Evolutionary conservation across 2,797 vertebrate genomes (phyloP).

Genomic region (Arremon aurantiirostris): DNA sequence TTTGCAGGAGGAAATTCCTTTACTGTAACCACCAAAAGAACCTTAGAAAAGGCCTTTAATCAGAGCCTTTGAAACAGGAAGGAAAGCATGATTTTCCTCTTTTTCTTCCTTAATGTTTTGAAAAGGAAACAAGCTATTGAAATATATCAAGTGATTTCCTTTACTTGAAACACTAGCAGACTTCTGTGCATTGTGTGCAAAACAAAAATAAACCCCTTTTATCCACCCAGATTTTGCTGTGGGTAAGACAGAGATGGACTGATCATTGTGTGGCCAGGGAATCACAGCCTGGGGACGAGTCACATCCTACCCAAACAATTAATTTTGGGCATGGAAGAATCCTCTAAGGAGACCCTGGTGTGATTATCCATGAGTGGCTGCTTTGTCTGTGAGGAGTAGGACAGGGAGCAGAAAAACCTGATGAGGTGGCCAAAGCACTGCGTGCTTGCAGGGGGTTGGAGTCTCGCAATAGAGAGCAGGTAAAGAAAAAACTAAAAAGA

Average conservation of each 20-base stretch:
- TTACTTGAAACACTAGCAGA: slow-evolving; percentile 45
- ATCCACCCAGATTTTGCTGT: slow-evolving; percentile 42
- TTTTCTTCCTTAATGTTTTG: slow-evolving; percentile 57
- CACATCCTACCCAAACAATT: slow-evolving; percentile 20
- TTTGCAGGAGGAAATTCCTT: slow-evolving; percentile 44
- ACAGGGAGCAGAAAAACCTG: neutral
- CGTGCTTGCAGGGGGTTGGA: neutral
- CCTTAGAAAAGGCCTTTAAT: slow-evolving; percentile 54
- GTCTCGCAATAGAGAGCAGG: neutral
- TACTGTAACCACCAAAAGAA: slow-evolving; percentile 1
- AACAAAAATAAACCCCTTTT: slow-evolving; percentile 48
- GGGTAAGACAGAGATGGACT: neutral
- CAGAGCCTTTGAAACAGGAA: slow-evolving; percentile 63
- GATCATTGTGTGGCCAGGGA: slow-evolving; percentile 16
- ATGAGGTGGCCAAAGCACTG: neutral
- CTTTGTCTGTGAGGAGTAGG: neutral
- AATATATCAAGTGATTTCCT: slow-evolving; percentile 60
- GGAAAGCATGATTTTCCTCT: slow-evolving; percentile 61
- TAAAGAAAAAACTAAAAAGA: neutral
- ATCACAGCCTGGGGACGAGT: neutral
- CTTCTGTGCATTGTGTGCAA: slow-evolving; percentile 41
- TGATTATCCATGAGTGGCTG: neutral
- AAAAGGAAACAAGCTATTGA: slow-evolving; percentile 66
- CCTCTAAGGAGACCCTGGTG: neutral
- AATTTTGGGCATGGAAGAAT: slow-evolving; percentile 3